These are phyloP conservation scores for Brachypodius melanocephalos DNA, from an alignment of 2,113 vertebrate genomes.

Conservation along the genomic window DNA sequence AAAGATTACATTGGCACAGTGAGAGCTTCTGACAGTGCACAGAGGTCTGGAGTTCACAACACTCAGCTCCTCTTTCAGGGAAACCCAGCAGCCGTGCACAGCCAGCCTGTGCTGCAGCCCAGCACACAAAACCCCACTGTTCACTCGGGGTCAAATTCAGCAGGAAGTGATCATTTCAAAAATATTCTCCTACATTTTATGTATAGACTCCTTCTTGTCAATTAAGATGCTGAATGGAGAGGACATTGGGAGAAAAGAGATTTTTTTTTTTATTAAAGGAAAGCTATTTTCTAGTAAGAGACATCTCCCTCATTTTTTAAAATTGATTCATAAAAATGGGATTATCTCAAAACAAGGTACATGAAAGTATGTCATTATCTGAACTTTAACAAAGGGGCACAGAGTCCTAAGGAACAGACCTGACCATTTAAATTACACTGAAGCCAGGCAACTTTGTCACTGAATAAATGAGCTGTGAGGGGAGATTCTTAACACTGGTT, in stretches of 20 bases:
- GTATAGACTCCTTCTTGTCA: not conserved
- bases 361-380: not conserved
- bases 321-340: not conserved
- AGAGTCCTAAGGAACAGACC: not conserved
- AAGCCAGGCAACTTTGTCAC: not conserved
- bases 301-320: not conserved
- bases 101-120: not conserved
- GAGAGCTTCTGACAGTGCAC: slow-evolving; percentile 12
- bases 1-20: slow-evolving; percentile 43
- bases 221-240: not conserved
- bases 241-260: not conserved
- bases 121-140: not conserved
- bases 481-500: not conserved
- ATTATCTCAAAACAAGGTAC: slow-evolving; percentile 7
- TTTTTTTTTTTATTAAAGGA: not conserved
- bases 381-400: not conserved
- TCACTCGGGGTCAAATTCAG: not conserved
- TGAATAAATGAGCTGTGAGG: not conserved
- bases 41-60: slow-evolving; percentile 41
- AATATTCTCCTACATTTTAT: not conserved
- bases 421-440: not conserved
- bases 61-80: not conserved
- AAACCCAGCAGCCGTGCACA: not conserved
- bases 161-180: not conserved
- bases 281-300: not conserved